Evolutionary conservation across 2,113 vertebrate species (phyloP).

Genomic region (Alexandromys fortis): DNA sequence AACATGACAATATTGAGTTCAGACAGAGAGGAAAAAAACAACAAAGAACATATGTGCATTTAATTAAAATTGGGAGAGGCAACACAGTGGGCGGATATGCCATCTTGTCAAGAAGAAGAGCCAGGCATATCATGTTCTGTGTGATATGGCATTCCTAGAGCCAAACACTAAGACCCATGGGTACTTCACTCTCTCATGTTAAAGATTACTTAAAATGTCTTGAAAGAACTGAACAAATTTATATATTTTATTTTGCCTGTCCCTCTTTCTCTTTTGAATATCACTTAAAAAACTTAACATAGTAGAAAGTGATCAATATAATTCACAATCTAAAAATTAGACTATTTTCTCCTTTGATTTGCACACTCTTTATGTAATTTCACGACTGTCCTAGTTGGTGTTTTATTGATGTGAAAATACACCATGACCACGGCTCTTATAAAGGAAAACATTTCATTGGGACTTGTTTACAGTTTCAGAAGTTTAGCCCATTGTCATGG

Average conservation of each 20-base stretch:
- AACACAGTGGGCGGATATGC: conserved; percentile 65
- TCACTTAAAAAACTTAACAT: neutral
- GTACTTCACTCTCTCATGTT: neutral
- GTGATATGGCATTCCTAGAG: conserved; percentile 1
- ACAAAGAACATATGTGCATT: conserved; percentile 76
- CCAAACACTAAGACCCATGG: neutral
- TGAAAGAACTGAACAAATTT: conserved; percentile 48
- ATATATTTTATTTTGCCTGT: neutral
- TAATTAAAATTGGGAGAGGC: conserved; percentile 75
- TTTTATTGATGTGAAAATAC: neutral
- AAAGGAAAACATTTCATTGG: neutral
- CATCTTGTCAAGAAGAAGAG: conserved; percentile 39
- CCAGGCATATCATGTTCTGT: neutral
- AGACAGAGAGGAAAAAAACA: conserved; percentile 63
- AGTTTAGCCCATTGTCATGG: neutral
- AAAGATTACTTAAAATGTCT: conserved; percentile 2
- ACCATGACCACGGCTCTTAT: neutral
- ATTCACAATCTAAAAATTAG: conserved; percentile 12
- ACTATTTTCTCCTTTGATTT: neutral
- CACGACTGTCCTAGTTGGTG: neutral
- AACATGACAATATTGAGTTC: conserved; percentile 48
- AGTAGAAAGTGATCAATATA: neutral
- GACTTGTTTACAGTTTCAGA: neutral
- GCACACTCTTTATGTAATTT: neutral
- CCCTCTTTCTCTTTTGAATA: neutral